phyloP scores from a whole-genome alignment of 1,140 invertebrate species.

The Tribolium madens region DNA sequence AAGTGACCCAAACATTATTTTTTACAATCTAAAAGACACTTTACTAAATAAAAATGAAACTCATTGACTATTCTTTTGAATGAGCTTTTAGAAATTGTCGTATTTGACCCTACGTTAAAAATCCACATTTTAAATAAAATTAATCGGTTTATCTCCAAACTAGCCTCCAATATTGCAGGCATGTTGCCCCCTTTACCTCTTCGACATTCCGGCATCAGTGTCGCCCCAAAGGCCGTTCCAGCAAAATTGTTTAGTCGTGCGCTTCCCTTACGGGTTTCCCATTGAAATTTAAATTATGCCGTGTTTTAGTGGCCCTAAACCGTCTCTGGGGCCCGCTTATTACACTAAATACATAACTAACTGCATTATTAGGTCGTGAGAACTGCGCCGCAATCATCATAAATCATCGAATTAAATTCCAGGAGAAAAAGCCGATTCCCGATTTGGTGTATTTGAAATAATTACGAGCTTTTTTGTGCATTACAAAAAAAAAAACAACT shows the following conservation, averaged over 20 bases:
- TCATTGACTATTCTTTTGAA: too few relatives aligned
- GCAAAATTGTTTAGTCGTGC: constrained; percentile 4
- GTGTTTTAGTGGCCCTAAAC: constrained; percentile 20
- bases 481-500: constrained; percentile 2
- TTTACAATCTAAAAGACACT: too few relatives aligned
- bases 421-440: background rate
- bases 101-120: too few relatives aligned
- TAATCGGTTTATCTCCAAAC: too few relatives aligned
- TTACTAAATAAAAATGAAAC: too few relatives aligned
- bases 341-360: constrained; percentile 37
- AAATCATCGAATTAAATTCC: background rate
- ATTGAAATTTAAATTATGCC: constrained; percentile 35
- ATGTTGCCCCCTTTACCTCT: too few relatives aligned
- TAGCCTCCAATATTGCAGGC: too few relatives aligned
- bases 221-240: background rate
- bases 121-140: too few relatives aligned
- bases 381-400: background rate
- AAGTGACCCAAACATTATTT: too few relatives aligned
- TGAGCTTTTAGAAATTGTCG: too few relatives aligned
- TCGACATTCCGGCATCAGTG: too few relatives aligned
- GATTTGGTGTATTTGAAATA: background rate
- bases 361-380: constrained; percentile 21
- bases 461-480: constrained; percentile 16
- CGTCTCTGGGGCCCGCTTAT: constrained; percentile 22
- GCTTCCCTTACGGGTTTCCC: background rate